A percentile compares a stretch with the other conserved stretches of the same genome.
These are phyloP conservation scores for Pectinophora gossypiella DNA, from an alignment of 1,140 invertebrate genomes.

Conservation along the genomic window DNA sequence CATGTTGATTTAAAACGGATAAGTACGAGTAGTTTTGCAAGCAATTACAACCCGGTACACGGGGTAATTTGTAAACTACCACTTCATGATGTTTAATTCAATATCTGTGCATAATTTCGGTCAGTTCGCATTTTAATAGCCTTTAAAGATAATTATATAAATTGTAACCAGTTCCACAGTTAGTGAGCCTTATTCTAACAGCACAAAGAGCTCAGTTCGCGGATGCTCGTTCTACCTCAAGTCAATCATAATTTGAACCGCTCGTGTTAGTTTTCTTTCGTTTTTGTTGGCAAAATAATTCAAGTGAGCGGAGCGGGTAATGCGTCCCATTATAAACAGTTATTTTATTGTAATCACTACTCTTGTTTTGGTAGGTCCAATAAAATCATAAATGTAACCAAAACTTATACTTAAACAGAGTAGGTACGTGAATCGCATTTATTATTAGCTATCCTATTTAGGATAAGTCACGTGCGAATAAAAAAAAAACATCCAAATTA, in stretches of 20 bases:
- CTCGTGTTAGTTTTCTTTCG: background rate
- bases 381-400: too few species aligned
- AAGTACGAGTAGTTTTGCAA: constrained; percentile 1
- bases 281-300: background rate
- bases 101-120: background rate
- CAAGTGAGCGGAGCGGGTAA: background rate
- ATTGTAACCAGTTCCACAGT: background rate
- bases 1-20: constrained; percentile 1
- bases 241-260: background rate
- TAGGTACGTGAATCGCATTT: too few species aligned
- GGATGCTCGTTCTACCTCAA: background rate
- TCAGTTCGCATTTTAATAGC: background rate
- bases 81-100: background rate
- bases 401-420: too few species aligned
- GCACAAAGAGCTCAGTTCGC: background rate
- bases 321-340: background rate
- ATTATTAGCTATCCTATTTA: too few species aligned
- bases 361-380: too few species aligned
- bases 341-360: too few species aligned
- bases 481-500: too few species aligned
- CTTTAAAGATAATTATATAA: background rate
- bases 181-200: too few species aligned
- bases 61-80: background rate
- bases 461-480: too few species aligned
- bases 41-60: background rate